Evolutionary conservation across 2,888 invertebrate species (phyloP).

Genomic region (Temnothorax ravouxi): DNA sequence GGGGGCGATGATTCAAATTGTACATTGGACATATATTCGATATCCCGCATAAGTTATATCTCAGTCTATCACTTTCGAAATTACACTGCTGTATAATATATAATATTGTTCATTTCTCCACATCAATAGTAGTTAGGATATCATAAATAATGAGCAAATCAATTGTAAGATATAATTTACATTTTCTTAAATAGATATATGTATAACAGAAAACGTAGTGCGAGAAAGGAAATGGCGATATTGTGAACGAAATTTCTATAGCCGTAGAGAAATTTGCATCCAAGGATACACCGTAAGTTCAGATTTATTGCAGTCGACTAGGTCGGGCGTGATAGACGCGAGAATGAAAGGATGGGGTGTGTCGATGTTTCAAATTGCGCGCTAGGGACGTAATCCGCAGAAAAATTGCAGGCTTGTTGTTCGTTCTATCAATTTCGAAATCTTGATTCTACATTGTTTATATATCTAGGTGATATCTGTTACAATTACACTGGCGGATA

Average conservation of each 20-base stretch:
- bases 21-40: conserved; percentile 56
- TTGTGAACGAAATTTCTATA: conserved; percentile 29
- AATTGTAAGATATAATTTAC: background rate
- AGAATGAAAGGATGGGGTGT: conserved; percentile 47
- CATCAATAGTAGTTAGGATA: background rate
- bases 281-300: conserved; percentile 77
- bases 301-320: conserved; percentile 72
- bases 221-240: conserved; percentile 26
- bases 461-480: conserved; percentile 37
- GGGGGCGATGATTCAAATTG: conserved; percentile 69
- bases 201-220: background rate
- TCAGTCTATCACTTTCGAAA: conserved; percentile 51
- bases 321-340: conserved; percentile 66
- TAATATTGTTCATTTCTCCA: background rate
- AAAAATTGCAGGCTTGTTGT: conserved; percentile 52
- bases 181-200: background rate
- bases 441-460: conserved; percentile 45
- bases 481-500: conserved; percentile 18
- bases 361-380: conserved; percentile 57
- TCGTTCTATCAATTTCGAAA: conserved; percentile 54
- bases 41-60: conserved; percentile 41
- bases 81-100: background rate
- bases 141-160: background rate
- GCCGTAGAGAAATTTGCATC: conserved; percentile 45
- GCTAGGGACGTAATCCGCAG: conserved; percentile 49